Conservation (phyloP, 2,888 invertebrate species). For the Rhingia rostrata region DNA sequence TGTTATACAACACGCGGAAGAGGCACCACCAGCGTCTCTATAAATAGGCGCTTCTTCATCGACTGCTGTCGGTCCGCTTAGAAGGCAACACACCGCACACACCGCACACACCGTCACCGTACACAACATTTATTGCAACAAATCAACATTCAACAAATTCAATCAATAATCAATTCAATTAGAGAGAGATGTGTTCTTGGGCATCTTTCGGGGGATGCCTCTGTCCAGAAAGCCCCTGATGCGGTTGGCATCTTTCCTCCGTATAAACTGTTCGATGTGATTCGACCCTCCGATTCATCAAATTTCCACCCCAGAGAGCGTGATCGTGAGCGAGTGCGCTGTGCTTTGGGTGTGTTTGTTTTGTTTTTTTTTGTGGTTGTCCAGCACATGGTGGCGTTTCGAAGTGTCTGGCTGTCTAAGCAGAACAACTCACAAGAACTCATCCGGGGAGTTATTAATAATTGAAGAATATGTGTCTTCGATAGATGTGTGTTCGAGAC, state of each 20-base stretch:
- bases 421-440: slow-evolving; percentile 46
- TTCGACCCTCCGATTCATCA: slow-evolving; percentile 65
- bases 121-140: slow-evolving; percentile 71
- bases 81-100: slow-evolving; percentile 11
- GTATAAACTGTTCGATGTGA: slow-evolving; percentile 8
- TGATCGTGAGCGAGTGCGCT: slow-evolving; percentile 4
- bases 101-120: slow-evolving; percentile 25
- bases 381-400: slow-evolving; percentile 33
- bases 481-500: slow-evolving; percentile 55
- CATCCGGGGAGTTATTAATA: slow-evolving; percentile 70
- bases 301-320: slow-evolving; percentile 55
- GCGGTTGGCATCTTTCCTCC: slow-evolving; percentile 29
- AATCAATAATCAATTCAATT: slow-evolving; percentile 75
- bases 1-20: slow-evolving; percentile 53
- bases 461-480: slow-evolving; percentile 72
- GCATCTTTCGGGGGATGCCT: slow-evolving; percentile 12
- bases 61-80: slow-evolving; percentile 45
- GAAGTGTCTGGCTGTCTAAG: slow-evolving; percentile 68
- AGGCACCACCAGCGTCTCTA: slow-evolving; percentile 26
- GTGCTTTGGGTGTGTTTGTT: too few relatives aligned
- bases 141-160: slow-evolving; percentile 74
- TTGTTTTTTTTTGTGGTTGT: background rate
- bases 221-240: slow-evolving; percentile 10
- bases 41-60: slow-evolving; percentile 49
- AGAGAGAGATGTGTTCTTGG: slow-evolving; percentile 25